Evolutionary conservation across 2,113 vertebrate genomes (phyloP).

Genomic region (Pelodiscus sinensis): DNA sequence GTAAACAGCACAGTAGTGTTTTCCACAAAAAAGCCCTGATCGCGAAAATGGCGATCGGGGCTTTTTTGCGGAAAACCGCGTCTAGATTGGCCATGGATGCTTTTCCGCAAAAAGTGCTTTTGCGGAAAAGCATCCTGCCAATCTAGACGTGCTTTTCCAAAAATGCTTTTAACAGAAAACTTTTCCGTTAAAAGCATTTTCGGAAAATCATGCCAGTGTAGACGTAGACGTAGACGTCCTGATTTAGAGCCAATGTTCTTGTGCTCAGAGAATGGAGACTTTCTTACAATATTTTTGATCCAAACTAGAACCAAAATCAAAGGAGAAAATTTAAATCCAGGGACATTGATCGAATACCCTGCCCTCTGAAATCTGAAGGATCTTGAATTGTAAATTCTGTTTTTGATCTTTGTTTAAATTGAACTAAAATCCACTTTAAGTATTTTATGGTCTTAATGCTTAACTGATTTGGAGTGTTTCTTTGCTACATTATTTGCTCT

Average conservation of each 20-base stretch:
- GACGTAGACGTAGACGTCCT: no score
- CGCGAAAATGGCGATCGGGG: no score
- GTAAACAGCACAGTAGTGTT: no score
- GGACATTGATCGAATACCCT: background rate
- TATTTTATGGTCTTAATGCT: background rate
- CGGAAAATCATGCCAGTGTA: no score
- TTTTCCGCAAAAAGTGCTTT: no score
- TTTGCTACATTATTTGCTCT: background rate
- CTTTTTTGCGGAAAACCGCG: no score
- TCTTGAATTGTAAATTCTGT: background rate
- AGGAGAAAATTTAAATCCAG: fast-evolving
- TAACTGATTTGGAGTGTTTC: background rate
- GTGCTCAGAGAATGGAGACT: background rate
- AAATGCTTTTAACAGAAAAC: no score
- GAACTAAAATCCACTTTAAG: background rate
- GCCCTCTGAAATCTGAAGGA: background rate
- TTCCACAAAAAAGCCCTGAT: no score
- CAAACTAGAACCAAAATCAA: background rate
- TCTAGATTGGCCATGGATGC: no score
- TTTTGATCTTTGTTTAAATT: background rate
- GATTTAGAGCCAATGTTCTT: background rate
- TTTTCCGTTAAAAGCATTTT: no score
- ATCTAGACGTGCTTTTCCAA: no score
- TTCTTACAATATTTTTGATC: background rate
- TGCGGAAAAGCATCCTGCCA: no score